A percentile compares a stretch with the other conserved stretches of the same genome.
phyloP scores from a whole-genome alignment of 2,888 invertebrate species.

The Cheilosia soror region DNA sequence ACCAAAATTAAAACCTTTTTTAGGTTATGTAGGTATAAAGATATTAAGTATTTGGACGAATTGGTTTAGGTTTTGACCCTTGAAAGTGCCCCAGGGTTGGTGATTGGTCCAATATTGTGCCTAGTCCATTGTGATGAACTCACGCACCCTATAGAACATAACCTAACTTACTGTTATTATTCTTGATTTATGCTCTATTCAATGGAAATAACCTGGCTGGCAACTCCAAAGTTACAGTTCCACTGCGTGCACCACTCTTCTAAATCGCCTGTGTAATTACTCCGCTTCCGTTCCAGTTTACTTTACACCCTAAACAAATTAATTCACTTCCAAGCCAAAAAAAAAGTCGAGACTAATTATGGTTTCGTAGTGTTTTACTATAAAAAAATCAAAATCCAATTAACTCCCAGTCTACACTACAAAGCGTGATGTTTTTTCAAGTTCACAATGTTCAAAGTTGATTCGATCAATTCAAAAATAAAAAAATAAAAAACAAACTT shows the following conservation, averaged over 20 bases:
- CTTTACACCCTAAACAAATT: neutral
- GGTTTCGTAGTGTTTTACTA: neutral
- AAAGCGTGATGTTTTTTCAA: slow-evolving; percentile 7
- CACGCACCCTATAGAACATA: too few species aligned
- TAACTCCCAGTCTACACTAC: neutral
- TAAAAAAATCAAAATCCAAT: slow-evolving; percentile 4
- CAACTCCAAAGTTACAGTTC: neutral
- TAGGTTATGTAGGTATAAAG: too few species aligned
- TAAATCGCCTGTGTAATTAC: neutral
- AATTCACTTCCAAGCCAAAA: neutral
- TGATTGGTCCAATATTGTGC: too few species aligned
- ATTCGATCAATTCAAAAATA: neutral
- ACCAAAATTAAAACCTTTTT: too few species aligned
- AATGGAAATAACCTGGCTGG: too few species aligned
- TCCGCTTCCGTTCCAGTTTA: slow-evolving; percentile 12
- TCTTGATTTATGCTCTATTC: too few species aligned
- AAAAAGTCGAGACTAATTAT: neutral
- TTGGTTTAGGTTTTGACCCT: too few species aligned
- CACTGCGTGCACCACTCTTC: neutral
- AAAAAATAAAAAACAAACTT: neutral
- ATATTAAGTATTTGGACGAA: too few species aligned
- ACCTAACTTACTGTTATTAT: too few species aligned
- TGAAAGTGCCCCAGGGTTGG: too few species aligned
- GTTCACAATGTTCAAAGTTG: slow-evolving; percentile 1
- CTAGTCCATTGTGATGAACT: too few species aligned